A percentile compares a stretch with the other conserved stretches of the same genome.
phyloP scores from a whole-genome alignment of 2,113 vertebrate genomes.

The Coregonus clupeaformis region DNA sequence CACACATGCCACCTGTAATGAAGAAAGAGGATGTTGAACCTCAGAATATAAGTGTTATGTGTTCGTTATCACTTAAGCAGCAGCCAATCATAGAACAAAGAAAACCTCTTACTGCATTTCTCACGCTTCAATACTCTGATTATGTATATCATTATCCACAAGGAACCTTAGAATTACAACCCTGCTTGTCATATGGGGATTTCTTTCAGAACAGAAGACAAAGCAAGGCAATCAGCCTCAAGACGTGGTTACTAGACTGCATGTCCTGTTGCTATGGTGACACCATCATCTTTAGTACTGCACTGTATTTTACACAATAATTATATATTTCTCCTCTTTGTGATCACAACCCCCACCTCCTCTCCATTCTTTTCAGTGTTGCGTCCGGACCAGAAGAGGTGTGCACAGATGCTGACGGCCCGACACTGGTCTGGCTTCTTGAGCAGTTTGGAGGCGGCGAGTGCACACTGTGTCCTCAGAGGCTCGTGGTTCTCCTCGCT shows the following conservation, averaged over 20 bases:
- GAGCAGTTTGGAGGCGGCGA: slow-evolving; percentile 95
- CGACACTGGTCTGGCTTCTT: slow-evolving; percentile 98
- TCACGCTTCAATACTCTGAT: too few species aligned
- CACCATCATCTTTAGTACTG: background rate
- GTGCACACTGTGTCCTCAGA: slow-evolving; percentile 91
- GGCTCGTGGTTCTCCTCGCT: slow-evolving; percentile 98
- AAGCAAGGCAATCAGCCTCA: too few species aligned
- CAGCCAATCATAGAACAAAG: too few species aligned
- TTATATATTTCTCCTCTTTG: background rate
- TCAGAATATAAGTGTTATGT: too few species aligned
- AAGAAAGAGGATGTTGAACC: background rate
- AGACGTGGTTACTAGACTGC: too few species aligned
- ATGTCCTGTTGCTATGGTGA: too few species aligned
- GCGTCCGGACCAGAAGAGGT: slow-evolving; percentile 96
- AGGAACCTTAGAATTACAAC: too few species aligned
- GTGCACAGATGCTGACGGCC: slow-evolving; percentile 95
- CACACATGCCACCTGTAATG: background rate
- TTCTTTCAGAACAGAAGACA: too few species aligned
- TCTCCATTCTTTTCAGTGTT: slow-evolving; percentile 95
- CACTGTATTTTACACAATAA: background rate
- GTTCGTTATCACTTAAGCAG: too few species aligned
- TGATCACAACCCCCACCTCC: slow-evolving; percentile 75
- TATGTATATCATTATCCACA: too few species aligned
- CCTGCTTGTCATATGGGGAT: too few species aligned
- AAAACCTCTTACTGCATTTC: too few species aligned